Evolutionary conservation across 2,113 vertebrate species (phyloP), one percentile per base, ranked within the genome.

Genomic region (Rissa tridactyla): DNA sequence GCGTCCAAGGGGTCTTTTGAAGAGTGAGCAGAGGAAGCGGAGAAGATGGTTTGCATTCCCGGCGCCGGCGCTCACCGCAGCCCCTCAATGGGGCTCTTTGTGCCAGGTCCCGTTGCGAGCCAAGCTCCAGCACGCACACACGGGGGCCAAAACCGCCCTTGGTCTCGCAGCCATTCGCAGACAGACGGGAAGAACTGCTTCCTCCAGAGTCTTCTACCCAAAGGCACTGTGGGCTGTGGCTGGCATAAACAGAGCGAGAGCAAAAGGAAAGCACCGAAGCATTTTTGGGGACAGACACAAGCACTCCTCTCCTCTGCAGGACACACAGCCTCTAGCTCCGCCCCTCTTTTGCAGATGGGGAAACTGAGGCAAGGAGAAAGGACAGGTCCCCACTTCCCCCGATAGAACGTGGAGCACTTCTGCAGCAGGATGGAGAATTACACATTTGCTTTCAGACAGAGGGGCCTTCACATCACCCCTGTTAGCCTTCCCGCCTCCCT

Each of bases 21-120:
- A 76, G 42, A 60, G 61, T 0, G 0, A 82, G 60, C 6, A 23
- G 78, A 75, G 84, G 71, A 95, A 90, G 79, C 5, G 4, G 78
- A 71, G 57, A 68, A 34, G 44, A 90, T 22, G 13, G 55, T 72
- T 93, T 79, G 44, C 42, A 64, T 82, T 94, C 65, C 70, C 3
- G 4, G 47, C 5, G 8, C 26, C 1, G 2, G 14, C 0, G 0
- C 71, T 44, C 30, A 34, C 68, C 0, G 2, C 30, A 70, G 58
- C 23, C 57, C 36, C 62, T 52, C 60, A 58, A 0, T 22, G 25
- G 16, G 46, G 16, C 3, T 65, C 61, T 69, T 80, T 60, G 58
- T 81, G 60, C 60, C 55, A 73, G 30, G 9, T 27, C 29, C 16
- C 5, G 1, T 70, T 12, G 30, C 7, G 21, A 91, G 64, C 60